Evolutionary conservation across 1,140 invertebrate genomes (phyloP).

Genomic region (Caenorhabditis remanei): DNA sequence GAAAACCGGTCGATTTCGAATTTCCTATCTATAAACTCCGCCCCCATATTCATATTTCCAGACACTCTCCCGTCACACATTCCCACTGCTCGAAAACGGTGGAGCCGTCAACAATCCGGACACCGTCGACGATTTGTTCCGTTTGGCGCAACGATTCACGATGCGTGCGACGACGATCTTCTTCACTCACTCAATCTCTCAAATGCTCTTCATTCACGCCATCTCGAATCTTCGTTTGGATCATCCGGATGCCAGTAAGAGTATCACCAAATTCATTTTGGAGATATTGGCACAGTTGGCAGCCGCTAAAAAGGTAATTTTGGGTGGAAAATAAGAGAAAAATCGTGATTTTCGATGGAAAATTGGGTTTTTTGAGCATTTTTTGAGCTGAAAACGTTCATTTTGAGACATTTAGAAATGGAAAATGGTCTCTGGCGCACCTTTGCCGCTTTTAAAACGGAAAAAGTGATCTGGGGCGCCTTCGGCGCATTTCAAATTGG

Average conservation of each 20-base stretch:
- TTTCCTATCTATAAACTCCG: too few relatives aligned
- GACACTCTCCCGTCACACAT: constrained; percentile 90
- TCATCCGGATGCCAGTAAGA: constrained; percentile 90
- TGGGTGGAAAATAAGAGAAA: not conserved
- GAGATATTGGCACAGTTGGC: constrained; percentile 9
- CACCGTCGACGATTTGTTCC: constrained; percentile 95
- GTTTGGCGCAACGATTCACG: constrained; percentile 85
- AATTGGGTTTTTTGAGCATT: not conserved
- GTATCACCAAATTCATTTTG: constrained; percentile 17
- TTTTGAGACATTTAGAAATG: too few relatives aligned
- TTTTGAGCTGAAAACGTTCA: not conserved
- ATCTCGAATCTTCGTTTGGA: constrained; percentile 87
- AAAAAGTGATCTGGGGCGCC: too few relatives aligned
- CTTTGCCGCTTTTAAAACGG: too few relatives aligned
- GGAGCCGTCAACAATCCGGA: constrained; percentile 86
- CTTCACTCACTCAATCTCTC: constrained; percentile 84
- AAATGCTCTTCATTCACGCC: constrained; percentile 86
- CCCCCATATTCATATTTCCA: too few relatives aligned
- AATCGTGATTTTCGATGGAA: not conserved
- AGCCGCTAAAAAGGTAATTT: not conserved
- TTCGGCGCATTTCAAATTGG: too few relatives aligned
- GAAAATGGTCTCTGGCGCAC: too few relatives aligned
- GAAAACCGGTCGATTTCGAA: too few relatives aligned
- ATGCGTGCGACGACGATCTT: constrained; percentile 85
- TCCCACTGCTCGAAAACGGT: constrained; percentile 83